These are phyloP conservation scores for Hypanus sabinus DNA, from an alignment of 2,113 vertebrate species.

Conservation along the genomic window DNA sequence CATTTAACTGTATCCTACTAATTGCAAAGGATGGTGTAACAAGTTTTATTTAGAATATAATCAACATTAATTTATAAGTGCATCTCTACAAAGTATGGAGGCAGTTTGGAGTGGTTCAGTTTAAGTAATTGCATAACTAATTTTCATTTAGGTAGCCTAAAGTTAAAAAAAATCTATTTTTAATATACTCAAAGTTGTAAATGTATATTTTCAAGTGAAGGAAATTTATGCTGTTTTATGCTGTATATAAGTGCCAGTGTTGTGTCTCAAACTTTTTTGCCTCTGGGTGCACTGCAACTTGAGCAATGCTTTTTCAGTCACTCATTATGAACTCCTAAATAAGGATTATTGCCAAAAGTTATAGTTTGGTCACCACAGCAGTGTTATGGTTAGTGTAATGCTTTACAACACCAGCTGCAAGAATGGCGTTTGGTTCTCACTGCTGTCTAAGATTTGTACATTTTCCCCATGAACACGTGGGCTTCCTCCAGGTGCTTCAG, in stretches of 20 bases:
- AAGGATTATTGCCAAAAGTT: background rate
- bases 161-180: background rate
- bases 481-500: too few relatives aligned
- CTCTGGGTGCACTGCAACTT: background rate
- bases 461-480: too few relatives aligned
- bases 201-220: background rate
- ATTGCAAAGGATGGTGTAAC: background rate
- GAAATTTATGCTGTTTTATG: background rate
- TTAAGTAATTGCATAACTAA: background rate
- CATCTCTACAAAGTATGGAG: background rate
- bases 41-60: background rate
- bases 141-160: background rate
- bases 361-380: background rate
- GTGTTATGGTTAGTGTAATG: too few relatives aligned
- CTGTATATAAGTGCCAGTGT: background rate
- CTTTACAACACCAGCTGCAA: too few relatives aligned
- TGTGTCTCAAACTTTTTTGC: background rate
- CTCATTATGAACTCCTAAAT: background rate
- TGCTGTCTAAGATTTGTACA: too few relatives aligned
- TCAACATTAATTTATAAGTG: background rate
- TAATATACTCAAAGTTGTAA: background rate
- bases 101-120: background rate
- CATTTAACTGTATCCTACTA: background rate
- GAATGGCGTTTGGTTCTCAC: too few relatives aligned
- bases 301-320: background rate